A percentile compares a stretch with the other conserved stretches of the same genome.
These are phyloP conservation scores for Oenanthe oenanthe DNA, from an alignment of 2,113 vertebrate genomes.

Conservation along the genomic window DNA sequence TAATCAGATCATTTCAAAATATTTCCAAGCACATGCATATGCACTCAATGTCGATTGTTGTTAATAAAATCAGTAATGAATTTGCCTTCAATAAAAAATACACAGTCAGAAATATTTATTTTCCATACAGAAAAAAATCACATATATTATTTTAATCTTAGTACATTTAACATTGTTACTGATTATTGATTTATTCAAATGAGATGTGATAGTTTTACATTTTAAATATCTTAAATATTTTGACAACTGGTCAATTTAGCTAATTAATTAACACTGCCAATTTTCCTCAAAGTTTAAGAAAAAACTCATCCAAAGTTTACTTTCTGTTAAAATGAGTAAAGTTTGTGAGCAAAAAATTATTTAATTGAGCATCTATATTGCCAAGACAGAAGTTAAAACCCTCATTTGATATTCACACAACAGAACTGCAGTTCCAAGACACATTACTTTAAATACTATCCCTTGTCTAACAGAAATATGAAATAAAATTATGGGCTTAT, in stretches of 20 bases:
- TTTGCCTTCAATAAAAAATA: not conserved
- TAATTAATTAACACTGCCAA: not conserved
- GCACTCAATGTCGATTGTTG: not conserved
- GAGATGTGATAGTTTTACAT: not conserved
- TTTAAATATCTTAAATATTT: not conserved
- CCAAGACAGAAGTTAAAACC: not conserved
- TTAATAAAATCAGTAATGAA: not conserved
- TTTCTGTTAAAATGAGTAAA: not conserved
- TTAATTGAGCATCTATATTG: not conserved
- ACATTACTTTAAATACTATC: not conserved
- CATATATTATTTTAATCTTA: not conserved
- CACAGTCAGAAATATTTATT: not conserved
- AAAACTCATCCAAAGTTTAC: not conserved
- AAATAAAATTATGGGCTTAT: not conserved
- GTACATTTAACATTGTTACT: not conserved
- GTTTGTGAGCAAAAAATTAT: not conserved
- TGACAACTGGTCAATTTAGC: not conserved
- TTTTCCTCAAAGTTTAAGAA: not conserved
- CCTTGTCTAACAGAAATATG: not conserved
- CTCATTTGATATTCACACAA: not conserved
- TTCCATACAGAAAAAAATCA: not conserved
- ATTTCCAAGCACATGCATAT: not conserved
- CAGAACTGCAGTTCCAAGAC: not conserved
- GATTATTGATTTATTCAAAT: not conserved
- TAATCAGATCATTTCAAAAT: not conserved